These are phyloP conservation scores for Hyaena hyaena DNA, from an alignment of 2,113 vertebrate genomes.

Conservation along the genomic window DNA sequence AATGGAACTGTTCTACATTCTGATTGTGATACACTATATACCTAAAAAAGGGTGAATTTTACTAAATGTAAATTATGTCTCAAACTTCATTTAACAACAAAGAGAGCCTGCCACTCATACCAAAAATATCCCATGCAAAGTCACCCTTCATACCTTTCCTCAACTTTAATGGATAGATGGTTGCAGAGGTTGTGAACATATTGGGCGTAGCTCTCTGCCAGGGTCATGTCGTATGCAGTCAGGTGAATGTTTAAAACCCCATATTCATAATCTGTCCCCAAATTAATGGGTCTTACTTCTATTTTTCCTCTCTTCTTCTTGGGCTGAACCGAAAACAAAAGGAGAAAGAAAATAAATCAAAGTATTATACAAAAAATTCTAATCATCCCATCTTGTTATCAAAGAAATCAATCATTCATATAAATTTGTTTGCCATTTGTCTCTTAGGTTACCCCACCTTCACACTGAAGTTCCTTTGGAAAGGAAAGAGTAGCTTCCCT, in stretches of 20 bases:
- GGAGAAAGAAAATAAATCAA: conserved; percentile 60
- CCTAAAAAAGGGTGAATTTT: conserved; percentile 21
- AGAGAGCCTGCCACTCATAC: neutral
- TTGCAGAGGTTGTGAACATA: conserved; percentile 95
- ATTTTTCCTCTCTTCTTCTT: conserved; percentile 89
- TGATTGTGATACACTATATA: conserved; percentile 4
- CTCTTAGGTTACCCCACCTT: neutral
- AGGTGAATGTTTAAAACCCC: conserved; percentile 92
- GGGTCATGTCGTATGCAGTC: conserved; percentile 92
- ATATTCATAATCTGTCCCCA: conserved; percentile 86
- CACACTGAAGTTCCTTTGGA: conserved; percentile 22
- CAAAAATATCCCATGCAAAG: conserved; percentile 15
- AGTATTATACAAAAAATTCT: conserved; percentile 38
- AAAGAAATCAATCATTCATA: conserved; percentile 26
- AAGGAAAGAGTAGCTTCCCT: neutral
- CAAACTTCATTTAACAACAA: conserved; percentile 29
- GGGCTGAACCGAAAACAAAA: conserved; percentile 77
- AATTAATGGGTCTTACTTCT: conserved; percentile 87
- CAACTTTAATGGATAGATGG: conserved; percentile 87
- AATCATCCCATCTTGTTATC: conserved; percentile 1
- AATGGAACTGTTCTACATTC: neutral
- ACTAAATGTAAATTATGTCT: conserved; percentile 11
- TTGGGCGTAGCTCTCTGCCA: conserved; percentile 92
- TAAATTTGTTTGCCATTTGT: conserved; percentile 38
- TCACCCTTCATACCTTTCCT: conserved; percentile 86